Base-by-base conservation (phyloP, 1,140 invertebrate genomes). In the Bursaphelenchus mucronatus region DNA sequence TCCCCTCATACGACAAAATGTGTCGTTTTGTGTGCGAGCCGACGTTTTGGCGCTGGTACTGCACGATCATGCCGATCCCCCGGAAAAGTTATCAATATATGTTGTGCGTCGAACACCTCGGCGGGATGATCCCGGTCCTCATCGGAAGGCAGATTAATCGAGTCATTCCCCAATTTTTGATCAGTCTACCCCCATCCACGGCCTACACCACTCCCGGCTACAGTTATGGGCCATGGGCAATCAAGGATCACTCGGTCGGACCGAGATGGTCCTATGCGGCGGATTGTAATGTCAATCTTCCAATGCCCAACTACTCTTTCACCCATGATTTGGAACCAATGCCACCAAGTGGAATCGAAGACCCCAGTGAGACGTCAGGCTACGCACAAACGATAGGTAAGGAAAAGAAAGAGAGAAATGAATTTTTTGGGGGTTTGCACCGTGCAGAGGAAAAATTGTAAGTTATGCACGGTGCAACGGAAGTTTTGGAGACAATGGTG, bases 161-260 rank as follows among this genome's bases (percentile, higher is more conserved):
- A 84, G 90, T 98, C 54, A 86, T 92, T 53, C 94, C 95, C 0
- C 94, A 97, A 82, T 98, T 98, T 83, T 90, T 97, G 41, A 97
- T 98, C 73, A 97, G 90, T 79, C 91, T 97, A 84, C 94, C 94
- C 0, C 90, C 94, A n/a, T 30, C 57, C 1, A 40, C 57, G 11
- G 57, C 57, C 7, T 59, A 15, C 7, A 44, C 57, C 15, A 44
- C 11, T 8, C 13, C 57, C 13, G 40, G 40, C 0, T 59, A 59
- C 21, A 11, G 40, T 6, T 39, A 11, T 9, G 19, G 19, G 3
- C 13, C 10, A n/a, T 59, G 11, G 19, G 40, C 13, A 8, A 39
- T 59, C 13, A 39, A 59, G 40, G 19, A 39, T 5, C 57, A 59
- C 45, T 44, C 13, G 11, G 57, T 59, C 15, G 57, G 57, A 11